Evolutionary conservation across 2,888 invertebrate species (phyloP), one percentile per base, ranked within the genome.

Genomic region (Scotopteryx bipunctaria): DNA sequence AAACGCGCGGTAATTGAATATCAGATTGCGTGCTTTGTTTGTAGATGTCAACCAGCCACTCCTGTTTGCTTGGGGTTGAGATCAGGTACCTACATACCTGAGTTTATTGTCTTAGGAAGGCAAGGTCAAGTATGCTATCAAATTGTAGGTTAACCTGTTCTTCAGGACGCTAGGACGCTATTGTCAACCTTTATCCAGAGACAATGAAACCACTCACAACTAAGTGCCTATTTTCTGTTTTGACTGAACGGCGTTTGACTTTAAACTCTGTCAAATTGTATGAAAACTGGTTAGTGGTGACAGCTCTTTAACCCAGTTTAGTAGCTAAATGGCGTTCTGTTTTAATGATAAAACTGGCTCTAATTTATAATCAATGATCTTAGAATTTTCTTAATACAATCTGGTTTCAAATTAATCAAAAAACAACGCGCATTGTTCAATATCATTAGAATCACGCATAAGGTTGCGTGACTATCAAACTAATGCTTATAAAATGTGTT

Each of bases 1-100:
- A 71, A 66, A 63, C 27, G 5, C 9, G 5, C 64, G 61, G 72
- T 76, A 78, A 81, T 81, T 73, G 66, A 66, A 71, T 72, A 75
- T 73, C 63, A 63, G 59, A 69, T 74, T 71, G 69, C 73, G 73
- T 52, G 66, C 69, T 69, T 74, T 81, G 79, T 51, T 41, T 32
- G 36, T 57, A 61, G 46, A 61, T 55, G 57, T 45, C 42, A 41
- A 31, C 52, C 40, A 47, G 47, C 29, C 13, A 37, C 36, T 51
- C 48, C 17, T 51, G 54, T 57, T 57, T 49, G 19, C 27, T 46
- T 23, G 16, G 36, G 23, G 21, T 17, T 2, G 16, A 23, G 15
- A 31, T 43, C 52, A 43, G 47, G 45, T 51, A 38, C 9, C n/a
- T n/a, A n/a, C n/a, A n/a, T n/a, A n/a, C n/a, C n/a, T n/a, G n/a